These are phyloP conservation scores for Nezara viridula DNA, from an alignment of 2,888 invertebrate genomes.

Conservation along the genomic window DNA sequence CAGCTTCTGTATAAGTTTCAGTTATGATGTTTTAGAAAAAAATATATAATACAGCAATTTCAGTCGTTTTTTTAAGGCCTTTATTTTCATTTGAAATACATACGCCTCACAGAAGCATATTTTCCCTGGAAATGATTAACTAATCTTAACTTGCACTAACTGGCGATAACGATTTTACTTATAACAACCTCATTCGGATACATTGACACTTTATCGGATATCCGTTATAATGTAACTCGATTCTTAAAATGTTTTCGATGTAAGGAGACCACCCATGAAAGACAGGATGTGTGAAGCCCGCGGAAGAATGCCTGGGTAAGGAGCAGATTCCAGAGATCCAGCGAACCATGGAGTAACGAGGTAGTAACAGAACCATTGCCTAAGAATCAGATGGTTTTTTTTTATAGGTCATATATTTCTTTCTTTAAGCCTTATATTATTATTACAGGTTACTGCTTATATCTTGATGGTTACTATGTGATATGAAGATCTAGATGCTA, in stretches of 20 bases:
- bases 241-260: slow-evolving; percentile 3
- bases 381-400: not conserved
- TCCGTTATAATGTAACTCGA: slow-evolving; percentile 3
- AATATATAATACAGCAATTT: no score
- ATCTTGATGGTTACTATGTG: no score
- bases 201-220: not conserved
- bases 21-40: no score
- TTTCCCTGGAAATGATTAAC: no score
- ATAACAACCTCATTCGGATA: not conserved
- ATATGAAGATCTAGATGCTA: no score
- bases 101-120: no score
- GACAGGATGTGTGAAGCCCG: slow-evolving; percentile 34
- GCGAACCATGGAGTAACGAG: slow-evolving; percentile 30
- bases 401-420: not conserved
- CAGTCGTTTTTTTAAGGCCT: no score
- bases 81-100: no score
- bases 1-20: no score
- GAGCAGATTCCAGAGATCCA: slow-evolving; percentile 14
- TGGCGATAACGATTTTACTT: not conserved
- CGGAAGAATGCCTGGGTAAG: slow-evolving; percentile 28
- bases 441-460: no score
- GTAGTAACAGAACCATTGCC: not conserved
- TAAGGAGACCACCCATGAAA: not conserved
- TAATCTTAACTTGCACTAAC: no score
- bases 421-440: not conserved